These are phyloP conservation scores for Orchesellides sinensis DNA, from an alignment of 2,888 invertebrate species.

Conservation along the genomic window DNA sequence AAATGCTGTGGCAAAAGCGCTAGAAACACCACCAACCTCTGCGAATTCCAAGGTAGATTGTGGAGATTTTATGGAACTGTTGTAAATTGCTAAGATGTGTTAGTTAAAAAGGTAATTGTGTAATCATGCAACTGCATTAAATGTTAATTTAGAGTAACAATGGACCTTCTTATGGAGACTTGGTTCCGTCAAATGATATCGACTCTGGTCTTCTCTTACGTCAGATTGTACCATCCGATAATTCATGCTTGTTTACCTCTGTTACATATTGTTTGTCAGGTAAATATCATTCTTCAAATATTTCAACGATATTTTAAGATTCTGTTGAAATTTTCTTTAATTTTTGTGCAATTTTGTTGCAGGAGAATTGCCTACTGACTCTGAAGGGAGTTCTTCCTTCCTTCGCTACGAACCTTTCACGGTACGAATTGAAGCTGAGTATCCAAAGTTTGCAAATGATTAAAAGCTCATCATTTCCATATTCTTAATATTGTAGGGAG, in stretches of 20 bases:
- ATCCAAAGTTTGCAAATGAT: not conserved
- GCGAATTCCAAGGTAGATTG: not conserved
- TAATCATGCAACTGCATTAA: not conserved
- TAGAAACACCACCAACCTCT: too few species aligned
- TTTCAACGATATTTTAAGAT: not conserved
- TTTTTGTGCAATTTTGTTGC: not conserved
- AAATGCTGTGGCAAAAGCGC: too few species aligned
- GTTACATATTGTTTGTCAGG: constrained; percentile 82
- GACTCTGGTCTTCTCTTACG: constrained; percentile 87
- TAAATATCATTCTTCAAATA: constrained; percentile 71
- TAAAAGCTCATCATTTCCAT: not conserved
- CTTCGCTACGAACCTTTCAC: constrained; percentile 90
- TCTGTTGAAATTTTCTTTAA: not conserved
- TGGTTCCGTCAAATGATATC: constrained; percentile 42
- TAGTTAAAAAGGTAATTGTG: too few species aligned
- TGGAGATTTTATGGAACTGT: too few species aligned
- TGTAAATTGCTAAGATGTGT: too few species aligned
- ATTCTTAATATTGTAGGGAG: constrained; percentile 78
- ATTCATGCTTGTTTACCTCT: constrained; percentile 97
- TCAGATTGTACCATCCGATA: constrained; percentile 95
- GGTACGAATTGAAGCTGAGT: constrained; percentile 79
- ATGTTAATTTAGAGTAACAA: not conserved
- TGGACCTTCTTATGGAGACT: constrained; percentile 3
- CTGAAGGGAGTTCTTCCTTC: constrained; percentile 45
- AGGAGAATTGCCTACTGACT: constrained; percentile 21